Conservation (phyloP, 2,888 invertebrate species). For the Rapana venosa region DNA sequence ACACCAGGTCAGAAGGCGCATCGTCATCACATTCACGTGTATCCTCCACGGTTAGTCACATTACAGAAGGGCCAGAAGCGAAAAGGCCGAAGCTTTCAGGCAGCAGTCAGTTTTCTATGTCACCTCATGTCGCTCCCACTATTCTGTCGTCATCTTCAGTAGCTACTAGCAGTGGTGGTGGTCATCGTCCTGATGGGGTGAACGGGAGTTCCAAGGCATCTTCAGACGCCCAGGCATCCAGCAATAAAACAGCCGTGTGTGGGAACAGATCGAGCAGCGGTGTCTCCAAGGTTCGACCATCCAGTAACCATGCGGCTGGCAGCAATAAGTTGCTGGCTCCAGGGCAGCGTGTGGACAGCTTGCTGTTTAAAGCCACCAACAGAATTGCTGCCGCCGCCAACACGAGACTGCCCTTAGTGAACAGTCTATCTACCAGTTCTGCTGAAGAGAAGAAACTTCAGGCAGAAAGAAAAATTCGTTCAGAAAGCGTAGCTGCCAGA, state of each 20-base stretch:
- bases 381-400: slow-evolving; percentile 11
- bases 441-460: neutral
- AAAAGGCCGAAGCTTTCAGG: slow-evolving; percentile 20
- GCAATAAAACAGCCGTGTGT: neutral
- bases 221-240: neutral
- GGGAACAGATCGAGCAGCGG: neutral
- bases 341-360: slow-evolving; percentile 38
- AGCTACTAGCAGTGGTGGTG: neutral
- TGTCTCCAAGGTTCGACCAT: neutral
- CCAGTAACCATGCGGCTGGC: slow-evolving; percentile 11
- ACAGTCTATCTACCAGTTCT: neutral
- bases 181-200: neutral
- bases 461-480: neutral
- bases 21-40: neutral
- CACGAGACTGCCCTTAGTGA: neutral
- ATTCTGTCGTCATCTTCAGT: slow-evolving; percentile 38
- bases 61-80: slow-evolving; percentile 13
- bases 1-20: neutral
- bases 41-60: neutral
- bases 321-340: slow-evolving; percentile 31
- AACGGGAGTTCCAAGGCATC: slow-evolving; percentile 4
- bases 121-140: slow-evolving; percentile 26
- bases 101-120: neutral
- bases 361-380: slow-evolving; percentile 40
- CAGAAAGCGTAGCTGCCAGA: slow-evolving; percentile 18